phyloP scores from a whole-genome alignment of 2,888 invertebrate species.

The Eucera pruinosa region DNA sequence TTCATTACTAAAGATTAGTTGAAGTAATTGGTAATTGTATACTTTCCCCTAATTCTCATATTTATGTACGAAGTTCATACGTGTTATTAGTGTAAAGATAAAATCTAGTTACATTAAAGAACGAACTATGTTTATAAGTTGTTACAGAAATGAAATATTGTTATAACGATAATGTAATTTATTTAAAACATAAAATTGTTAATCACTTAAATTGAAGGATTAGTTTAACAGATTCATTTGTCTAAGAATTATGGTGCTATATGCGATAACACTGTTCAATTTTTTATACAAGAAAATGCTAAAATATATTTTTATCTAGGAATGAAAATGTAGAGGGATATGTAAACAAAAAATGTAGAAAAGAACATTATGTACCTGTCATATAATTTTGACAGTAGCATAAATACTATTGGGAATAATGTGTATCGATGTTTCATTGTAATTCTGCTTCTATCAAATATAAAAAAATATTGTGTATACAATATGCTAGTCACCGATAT shows the following conservation, averaged over 20 bases:
- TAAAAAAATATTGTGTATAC: constrained; percentile 27
- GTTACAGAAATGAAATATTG: constrained; percentile 14
- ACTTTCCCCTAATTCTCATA: neutral
- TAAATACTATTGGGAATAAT: constrained; percentile 24
- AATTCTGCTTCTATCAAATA: constrained; percentile 41
- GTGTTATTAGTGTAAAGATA: neutral
- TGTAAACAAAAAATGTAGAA: constrained; percentile 27
- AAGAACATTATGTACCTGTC: constrained; percentile 33
- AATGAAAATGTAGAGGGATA: constrained; percentile 32
- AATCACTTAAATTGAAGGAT: constrained; percentile 29
- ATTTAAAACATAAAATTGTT: constrained; percentile 25
- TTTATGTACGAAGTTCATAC: constrained; percentile 3
- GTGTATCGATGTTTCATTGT: constrained; percentile 24
- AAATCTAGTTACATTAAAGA: neutral
- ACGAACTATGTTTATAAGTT: constrained; percentile 20
- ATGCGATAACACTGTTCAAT: constrained; percentile 47
- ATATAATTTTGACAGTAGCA: constrained; percentile 25
- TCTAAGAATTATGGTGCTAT: constrained; percentile 54
- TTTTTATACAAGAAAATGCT: constrained; percentile 57
- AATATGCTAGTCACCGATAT: constrained; percentile 47
- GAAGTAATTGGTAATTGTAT: constrained; percentile 19
- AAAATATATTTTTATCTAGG: constrained; percentile 68
- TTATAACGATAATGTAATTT: constrained; percentile 16
- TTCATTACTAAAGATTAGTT: constrained; percentile 8
- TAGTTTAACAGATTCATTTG: constrained; percentile 39